A percentile compares a stretch with the other conserved stretches of the same genome.
phyloP scores from a whole-genome alignment of 2,797 vertebrate species.

The Austrolebias charrua region DNA sequence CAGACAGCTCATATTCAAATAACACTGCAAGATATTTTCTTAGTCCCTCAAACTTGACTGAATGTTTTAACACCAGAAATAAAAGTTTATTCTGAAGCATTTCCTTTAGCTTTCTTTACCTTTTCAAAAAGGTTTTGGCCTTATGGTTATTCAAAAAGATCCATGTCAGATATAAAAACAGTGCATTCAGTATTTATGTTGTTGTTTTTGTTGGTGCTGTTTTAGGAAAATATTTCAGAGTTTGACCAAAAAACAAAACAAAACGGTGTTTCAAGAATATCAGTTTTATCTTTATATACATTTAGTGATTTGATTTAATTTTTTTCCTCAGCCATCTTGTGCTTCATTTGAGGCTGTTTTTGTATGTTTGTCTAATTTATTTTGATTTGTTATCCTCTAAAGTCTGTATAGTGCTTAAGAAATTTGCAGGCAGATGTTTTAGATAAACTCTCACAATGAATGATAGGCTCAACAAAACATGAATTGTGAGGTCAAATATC shows the following conservation, averaged over 20 bases:
- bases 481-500: too few relatives aligned
- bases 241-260: background rate
- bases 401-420: conserved; percentile 32
- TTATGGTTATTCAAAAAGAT: too few relatives aligned
- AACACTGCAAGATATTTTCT: too few relatives aligned
- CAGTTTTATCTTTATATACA: conserved; percentile 10
- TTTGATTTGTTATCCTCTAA: conserved; percentile 42
- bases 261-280: conserved; percentile 11
- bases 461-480: too few relatives aligned
- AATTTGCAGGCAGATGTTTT: conserved; percentile 1
- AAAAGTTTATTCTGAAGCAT: too few relatives aligned
- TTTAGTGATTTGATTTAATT: conserved; percentile 8
- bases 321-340: conserved; percentile 1
- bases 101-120: too few relatives aligned
- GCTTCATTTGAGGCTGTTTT: conserved; percentile 30
- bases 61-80: too few relatives aligned
- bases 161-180: too few relatives aligned
- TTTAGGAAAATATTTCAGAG: background rate
- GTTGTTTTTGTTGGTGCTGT: background rate
- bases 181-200: too few relatives aligned
- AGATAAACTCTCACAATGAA: conserved; percentile 7
- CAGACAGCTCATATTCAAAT: too few relatives aligned
- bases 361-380: conserved; percentile 29
- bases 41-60: too few relatives aligned
- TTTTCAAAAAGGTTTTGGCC: too few relatives aligned